Conservation (phyloP, 1,140 invertebrate genomes). For the Drosophila paulistorum region DNA sequence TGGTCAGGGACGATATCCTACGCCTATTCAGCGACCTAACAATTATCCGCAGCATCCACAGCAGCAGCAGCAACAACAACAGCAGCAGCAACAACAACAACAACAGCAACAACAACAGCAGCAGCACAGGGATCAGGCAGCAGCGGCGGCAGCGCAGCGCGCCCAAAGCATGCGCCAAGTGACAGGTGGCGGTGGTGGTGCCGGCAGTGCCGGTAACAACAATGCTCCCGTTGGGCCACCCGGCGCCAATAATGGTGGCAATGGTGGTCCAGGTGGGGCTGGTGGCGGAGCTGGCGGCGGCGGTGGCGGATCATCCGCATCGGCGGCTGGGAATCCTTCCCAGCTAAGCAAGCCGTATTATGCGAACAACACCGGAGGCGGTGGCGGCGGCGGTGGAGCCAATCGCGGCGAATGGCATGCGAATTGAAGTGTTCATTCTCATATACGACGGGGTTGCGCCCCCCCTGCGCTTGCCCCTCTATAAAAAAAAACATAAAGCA, state of each 20-base stretch:
- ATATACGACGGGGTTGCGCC: background rate
- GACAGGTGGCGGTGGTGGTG: slow-evolving; percentile 58
- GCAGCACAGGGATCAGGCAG: slow-evolving; percentile 82
- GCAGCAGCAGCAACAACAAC: slow-evolving; percentile 72
- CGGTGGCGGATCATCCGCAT: slow-evolving; percentile 37
- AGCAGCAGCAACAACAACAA: slow-evolving; percentile 46
- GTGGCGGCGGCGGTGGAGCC: slow-evolving; percentile 44
- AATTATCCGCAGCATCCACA: slow-evolving; percentile 83
- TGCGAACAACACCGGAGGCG: slow-evolving; percentile 73
- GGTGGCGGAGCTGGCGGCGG: slow-evolving; percentile 59
- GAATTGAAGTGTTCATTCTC: slow-evolving; percentile 45
- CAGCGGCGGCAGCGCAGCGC: slow-evolving; percentile 66
- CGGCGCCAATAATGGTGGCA: slow-evolving; percentile 56
- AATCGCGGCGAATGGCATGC: slow-evolving; percentile 77
- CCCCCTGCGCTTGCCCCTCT: background rate
- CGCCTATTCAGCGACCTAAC: slow-evolving; percentile 83
- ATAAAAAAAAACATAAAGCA: background rate
- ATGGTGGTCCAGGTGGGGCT: slow-evolving; percentile 38
- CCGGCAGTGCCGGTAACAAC: slow-evolving; percentile 61
- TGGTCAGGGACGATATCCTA: slow-evolving; percentile 78
- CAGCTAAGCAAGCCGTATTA: slow-evolving; percentile 81
- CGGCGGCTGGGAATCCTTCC: slow-evolving; percentile 38
- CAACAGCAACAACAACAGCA: slow-evolving; percentile 80
- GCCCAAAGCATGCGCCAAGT: slow-evolving; percentile 79
- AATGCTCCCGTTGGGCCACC: slow-evolving; percentile 61